Evolutionary conservation across 2,888 invertebrate genomes (phyloP).

Genomic region (Drosophila subquinaria): DNA sequence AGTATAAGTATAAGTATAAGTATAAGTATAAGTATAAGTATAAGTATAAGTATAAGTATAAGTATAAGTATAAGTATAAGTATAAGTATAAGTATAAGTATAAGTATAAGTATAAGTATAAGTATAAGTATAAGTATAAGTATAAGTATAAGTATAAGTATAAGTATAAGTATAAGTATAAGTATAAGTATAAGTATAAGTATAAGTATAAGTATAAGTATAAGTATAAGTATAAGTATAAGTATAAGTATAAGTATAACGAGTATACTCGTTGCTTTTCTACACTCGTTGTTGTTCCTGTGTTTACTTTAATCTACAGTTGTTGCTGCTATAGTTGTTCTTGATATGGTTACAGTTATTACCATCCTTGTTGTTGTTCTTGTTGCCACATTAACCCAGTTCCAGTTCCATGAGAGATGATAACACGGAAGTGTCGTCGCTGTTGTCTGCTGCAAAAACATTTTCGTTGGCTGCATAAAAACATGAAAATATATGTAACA

Average conservation of each 20-base stretch:
- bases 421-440: constrained; percentile 73
- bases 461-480: constrained; percentile 62
- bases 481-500: constrained; percentile 64
- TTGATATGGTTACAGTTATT: constrained; percentile 27
- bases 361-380: constrained; percentile 23
- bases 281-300: neutral
- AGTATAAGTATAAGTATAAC: constrained; percentile 5
- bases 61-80: constrained; percentile 23
- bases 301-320: neutral
- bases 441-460: constrained; percentile 60
- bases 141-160: constrained; percentile 19
- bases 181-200: constrained; percentile 13
- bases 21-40: constrained; percentile 20
- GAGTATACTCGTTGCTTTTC: neutral
- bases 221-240: constrained; percentile 7
- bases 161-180: constrained; percentile 18
- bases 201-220: constrained; percentile 11
- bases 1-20: constrained; percentile 16
- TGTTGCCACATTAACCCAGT: constrained; percentile 75
- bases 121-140: constrained; percentile 22
- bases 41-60: constrained; percentile 22
- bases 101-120: constrained; percentile 23
- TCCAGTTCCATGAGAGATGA: constrained; percentile 59
- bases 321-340: constrained; percentile 19
- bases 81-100: constrained; percentile 24